phyloP scores from a whole-genome alignment of 2,113 vertebrate genomes.

The Myotis lucifugus region DNA sequence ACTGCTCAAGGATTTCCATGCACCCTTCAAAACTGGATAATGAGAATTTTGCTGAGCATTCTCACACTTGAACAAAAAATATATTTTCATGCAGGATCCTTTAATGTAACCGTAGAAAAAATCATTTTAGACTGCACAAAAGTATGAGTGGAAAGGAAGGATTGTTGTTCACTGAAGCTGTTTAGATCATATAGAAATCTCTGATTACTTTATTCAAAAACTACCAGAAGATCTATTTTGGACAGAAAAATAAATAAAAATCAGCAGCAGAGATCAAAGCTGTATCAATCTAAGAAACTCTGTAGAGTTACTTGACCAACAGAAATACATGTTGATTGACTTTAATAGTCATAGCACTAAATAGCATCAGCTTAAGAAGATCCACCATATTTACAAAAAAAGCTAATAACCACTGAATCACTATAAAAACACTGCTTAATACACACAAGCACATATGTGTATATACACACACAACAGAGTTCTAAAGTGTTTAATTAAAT shows the following conservation, averaged over 20 bases:
- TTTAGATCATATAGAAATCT: conserved; percentile 33
- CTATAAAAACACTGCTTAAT: conserved; percentile 1
- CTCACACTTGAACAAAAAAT: background rate
- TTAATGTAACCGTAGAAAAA: background rate
- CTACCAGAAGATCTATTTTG: background rate
- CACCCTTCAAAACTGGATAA: background rate
- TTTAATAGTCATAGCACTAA: conserved; percentile 74
- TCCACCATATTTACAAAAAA: background rate
- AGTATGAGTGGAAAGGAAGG: background rate
- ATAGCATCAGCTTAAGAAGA: conserved; percentile 76
- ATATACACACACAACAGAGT: background rate
- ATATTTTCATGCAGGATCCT: background rate
- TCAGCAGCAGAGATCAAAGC: conserved; percentile 51
- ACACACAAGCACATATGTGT: background rate
- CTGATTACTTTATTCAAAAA: conserved; percentile 2
- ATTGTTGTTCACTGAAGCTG: background rate
- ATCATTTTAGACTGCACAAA: background rate
- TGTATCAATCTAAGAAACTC: conserved; percentile 49
- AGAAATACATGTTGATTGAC: conserved; percentile 74
- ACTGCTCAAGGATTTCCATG: background rate
- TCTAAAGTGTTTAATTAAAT: conserved; percentile 6
- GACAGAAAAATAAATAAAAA: conserved; percentile 35
- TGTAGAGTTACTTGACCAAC: conserved; percentile 64
- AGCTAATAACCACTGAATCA: conserved; percentile 57
- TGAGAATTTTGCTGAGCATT: conserved; percentile 14